phyloP scores from a whole-genome alignment of 2,888 invertebrate genomes.

The Pristionchus japonicus region DNA sequence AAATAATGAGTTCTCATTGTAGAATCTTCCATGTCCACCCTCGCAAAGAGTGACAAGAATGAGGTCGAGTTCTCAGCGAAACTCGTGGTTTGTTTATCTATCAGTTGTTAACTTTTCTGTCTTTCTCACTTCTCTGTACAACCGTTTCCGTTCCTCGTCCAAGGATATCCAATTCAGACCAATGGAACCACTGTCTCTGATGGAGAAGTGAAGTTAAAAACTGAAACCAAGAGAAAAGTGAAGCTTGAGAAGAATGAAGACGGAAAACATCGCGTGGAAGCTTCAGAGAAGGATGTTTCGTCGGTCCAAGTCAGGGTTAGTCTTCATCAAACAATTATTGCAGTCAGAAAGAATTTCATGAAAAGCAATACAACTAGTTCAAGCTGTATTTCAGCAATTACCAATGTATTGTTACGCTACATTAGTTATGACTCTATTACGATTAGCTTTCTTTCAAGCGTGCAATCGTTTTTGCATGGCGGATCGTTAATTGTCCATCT shows the following conservation, averaged over 20 bases:
- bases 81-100: background rate
- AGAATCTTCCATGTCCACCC: constrained; percentile 14
- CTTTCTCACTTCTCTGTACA: background rate
- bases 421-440: constrained; percentile 18
- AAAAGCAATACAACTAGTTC: background rate
- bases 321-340: background rate
- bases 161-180: background rate
- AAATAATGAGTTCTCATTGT: background rate
- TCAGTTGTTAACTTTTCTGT: background rate
- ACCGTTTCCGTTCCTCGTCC: background rate
- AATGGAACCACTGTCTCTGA: constrained; percentile 27
- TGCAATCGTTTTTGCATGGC: background rate
- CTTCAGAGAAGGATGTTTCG: background rate
- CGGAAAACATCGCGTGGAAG: background rate
- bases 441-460: background rate
- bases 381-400: background rate
- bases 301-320: background rate
- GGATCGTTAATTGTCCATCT: background rate
- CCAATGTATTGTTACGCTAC: background rate
- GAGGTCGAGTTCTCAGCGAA: background rate
- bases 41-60: background rate
- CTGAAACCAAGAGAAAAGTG: constrained; percentile 21
- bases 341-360: background rate
- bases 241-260: background rate
- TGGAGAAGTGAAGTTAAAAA: constrained; percentile 4